A percentile compares a stretch with the other conserved stretches of the same genome.
Evolutionary conservation across 2,113 vertebrate species (phyloP).

Genomic region (Rhinoptilus africanus): DNA sequence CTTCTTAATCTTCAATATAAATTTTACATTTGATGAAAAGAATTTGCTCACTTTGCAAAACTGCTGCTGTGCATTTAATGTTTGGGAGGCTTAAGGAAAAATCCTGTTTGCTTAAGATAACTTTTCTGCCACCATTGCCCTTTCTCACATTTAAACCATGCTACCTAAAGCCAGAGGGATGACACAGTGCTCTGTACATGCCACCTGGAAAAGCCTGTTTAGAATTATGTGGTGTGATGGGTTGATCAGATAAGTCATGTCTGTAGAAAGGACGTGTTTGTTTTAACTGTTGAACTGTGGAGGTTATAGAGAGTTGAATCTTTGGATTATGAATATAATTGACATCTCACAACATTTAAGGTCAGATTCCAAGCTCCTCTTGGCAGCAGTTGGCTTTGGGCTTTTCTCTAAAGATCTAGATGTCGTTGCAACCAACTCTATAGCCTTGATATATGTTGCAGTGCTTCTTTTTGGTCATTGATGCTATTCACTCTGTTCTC

Average conservation of each 20-base stretch:
- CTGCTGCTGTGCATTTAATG: background rate
- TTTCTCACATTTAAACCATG: background rate
- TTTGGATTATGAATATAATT: conserved; percentile 1
- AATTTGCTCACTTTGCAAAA: background rate
- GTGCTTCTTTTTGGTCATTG: background rate
- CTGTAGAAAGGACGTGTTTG: conserved; percentile 9
- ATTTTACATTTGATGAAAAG: background rate
- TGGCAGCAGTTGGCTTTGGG: background rate
- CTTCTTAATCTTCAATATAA: background rate
- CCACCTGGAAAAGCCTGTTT: conserved; percentile 47
- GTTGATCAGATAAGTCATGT: background rate
- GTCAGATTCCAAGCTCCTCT: background rate
- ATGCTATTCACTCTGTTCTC: background rate
- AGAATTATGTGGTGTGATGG: background rate
- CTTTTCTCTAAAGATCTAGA: background rate
- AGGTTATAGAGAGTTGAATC: conserved; percentile 30
- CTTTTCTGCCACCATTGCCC: background rate
- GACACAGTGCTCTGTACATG: background rate
- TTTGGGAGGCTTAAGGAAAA: background rate
- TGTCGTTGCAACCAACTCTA: background rate
- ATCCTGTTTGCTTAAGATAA: background rate
- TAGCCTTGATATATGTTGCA: background rate
- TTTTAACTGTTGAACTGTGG: conserved; percentile 38
- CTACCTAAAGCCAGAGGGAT: background rate
- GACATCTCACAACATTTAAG: conserved; percentile 1